These are phyloP conservation scores for Drosophila bunnanda DNA, from an alignment of 2,888 invertebrate species.

Conservation along the genomic window DNA sequence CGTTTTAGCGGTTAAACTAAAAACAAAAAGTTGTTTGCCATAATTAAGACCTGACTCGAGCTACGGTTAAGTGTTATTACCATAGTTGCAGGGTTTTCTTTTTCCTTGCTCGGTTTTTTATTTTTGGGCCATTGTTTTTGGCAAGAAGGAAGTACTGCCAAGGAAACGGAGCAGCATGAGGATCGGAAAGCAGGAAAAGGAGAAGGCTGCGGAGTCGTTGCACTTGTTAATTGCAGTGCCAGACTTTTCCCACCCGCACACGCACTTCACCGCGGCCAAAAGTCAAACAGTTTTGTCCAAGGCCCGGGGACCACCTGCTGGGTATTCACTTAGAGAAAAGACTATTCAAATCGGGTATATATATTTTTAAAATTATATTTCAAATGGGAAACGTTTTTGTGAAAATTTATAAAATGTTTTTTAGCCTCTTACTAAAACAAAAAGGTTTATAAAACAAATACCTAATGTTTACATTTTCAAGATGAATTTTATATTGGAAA, in stretches of 20 bases:
- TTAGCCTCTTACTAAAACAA: no score
- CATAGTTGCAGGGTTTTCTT: constrained; percentile 54
- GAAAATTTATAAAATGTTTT: no score
- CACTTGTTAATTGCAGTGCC: constrained; percentile 49
- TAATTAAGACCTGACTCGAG: constrained; percentile 73
- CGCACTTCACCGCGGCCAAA: constrained; percentile 38
- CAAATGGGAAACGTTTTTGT: accelerated
- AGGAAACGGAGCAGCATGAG: constrained; percentile 30
- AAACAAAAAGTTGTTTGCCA: constrained; percentile 68
- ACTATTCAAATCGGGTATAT: background rate
- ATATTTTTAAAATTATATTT: background rate
- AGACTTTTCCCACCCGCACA: constrained; percentile 40
- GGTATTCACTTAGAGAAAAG: constrained; percentile 5
- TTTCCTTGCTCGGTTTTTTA: background rate
- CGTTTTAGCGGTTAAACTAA: constrained; percentile 55
- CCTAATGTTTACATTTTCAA: no score
- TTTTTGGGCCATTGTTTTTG: constrained; percentile 36
- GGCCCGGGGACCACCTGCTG: constrained; percentile 25
- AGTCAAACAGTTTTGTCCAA: constrained; percentile 61
- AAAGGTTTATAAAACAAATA: no score
- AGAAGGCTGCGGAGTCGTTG: constrained; percentile 42
- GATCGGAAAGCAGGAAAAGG: constrained; percentile 5
- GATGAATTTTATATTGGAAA: no score
- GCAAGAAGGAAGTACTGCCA: constrained; percentile 32
- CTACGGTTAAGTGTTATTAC: constrained; percentile 72